Evolutionary conservation across 1,140 invertebrate species (phyloP).

Genomic region (Ceratina calcarata): DNA sequence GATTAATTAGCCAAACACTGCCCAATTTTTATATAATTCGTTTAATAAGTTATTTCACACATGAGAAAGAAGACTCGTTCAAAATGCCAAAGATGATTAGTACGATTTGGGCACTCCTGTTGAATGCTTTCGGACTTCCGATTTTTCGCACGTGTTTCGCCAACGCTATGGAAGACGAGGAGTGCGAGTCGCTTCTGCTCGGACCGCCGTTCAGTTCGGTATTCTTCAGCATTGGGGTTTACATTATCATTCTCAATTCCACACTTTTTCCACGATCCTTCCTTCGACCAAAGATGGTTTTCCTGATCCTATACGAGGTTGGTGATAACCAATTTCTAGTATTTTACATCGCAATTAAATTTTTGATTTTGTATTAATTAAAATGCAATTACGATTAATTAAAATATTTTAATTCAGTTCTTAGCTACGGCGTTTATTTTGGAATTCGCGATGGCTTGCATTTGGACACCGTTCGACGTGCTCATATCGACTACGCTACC

Average conservation of each 20-base stretch:
- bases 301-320: constrained; percentile 71
- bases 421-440: constrained; percentile 68
- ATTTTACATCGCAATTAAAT: no score
- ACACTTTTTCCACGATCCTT: constrained; percentile 65
- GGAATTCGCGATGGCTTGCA: constrained; percentile 67
- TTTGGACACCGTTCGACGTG: constrained; percentile 70
- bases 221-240: constrained; percentile 66
- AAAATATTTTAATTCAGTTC: constrained; percentile 59
- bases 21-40: background rate
- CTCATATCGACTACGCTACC: constrained; percentile 61
- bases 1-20: background rate
- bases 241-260: constrained; percentile 60
- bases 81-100: constrained; percentile 65
- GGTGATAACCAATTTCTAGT: background rate
- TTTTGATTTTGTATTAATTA: background rate
- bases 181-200: constrained; percentile 49
- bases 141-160: constrained; percentile 68
- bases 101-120: constrained; percentile 69
- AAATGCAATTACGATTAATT: background rate
- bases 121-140: constrained; percentile 58
- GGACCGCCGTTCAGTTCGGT: constrained; percentile 62
- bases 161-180: constrained; percentile 64
- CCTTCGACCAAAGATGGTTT: constrained; percentile 44
- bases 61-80: background rate
- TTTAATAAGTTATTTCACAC: background rate